Evolutionary conservation across 2,888 invertebrate genomes (phyloP), one percentile per base, ranked within the genome.

Genomic region (Tipula vernalis): DNA sequence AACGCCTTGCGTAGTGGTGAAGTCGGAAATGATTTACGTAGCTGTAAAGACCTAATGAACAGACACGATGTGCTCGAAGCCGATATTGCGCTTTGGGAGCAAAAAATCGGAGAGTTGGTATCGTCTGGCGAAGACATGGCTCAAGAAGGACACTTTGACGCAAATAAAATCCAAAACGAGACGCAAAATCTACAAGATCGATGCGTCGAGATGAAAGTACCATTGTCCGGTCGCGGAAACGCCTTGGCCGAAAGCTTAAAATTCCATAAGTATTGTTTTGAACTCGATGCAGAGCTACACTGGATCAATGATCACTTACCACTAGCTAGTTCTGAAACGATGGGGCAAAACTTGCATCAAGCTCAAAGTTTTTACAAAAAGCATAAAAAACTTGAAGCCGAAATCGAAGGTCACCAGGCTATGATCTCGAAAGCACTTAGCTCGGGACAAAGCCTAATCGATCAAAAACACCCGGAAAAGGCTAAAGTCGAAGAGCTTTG

Each of bases 271-370:
- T 98, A 98, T 91, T 95, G 96, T 2, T 98, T 98, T 89, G 98
- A 98, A 90, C 94, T 98, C 85, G 96, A 97, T 86, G 95, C 96
- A 0, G 99, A 99, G 91, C 93, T 98, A 89, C 98, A 97, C 90
- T 99, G 99, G 99, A 96, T 99, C 88, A 95, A 95, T 57, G 99
- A 99, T 91, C 97, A 98, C 87, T 91, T 95, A 88, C 96, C 97
- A 0, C 94, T 95, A 0, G 98, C 97, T 0, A 93, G 95, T 0
- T 96, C 97, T 0, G 94, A 94, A 13, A 93, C 93, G 41, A 92
- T 96, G 36, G 98, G 98, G 0, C 95, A 95, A 87, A 98, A 97
- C 91, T 92, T 99, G 71, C 96, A 98, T 89, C 98, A 98, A 89
- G 98, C 98, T 0, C 98, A 98, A 90, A 97, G 96, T 15, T 93